Conservation (phyloP, 1,140 invertebrate species). For the Procambarus clarkii region DNA sequence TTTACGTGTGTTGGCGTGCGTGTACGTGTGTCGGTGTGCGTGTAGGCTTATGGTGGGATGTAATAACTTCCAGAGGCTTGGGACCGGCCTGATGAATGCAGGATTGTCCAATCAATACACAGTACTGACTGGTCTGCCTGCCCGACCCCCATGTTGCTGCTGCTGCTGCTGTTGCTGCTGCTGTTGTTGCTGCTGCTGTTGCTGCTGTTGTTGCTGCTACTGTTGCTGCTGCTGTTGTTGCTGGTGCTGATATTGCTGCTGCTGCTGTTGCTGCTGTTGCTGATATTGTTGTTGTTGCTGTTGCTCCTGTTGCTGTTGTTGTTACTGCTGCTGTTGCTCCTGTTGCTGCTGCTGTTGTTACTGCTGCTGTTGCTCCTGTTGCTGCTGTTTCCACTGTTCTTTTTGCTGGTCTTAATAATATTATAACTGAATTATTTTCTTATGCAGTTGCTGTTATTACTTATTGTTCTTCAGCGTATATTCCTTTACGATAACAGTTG, state of each 20-base stretch:
- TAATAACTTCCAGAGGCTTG: not conserved
- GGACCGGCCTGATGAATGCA: not conserved
- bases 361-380: not conserved
- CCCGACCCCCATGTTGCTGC: not conserved
- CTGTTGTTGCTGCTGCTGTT: not conserved
- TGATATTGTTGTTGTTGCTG: not conserved
- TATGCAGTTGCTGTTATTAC: no score
- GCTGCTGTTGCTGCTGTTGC: not conserved
- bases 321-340: not conserved
- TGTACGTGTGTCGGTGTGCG: not conserved
- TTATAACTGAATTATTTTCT: no score
- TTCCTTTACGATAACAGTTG: no score
- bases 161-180: not conserved
- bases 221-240: not conserved
- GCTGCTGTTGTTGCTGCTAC: not conserved
- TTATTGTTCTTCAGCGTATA: no score
- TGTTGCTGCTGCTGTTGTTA: not conserved
- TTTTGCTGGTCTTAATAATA: no score
- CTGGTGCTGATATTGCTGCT: not conserved
- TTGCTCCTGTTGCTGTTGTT: not conserved
- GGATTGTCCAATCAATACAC: constrained; percentile 14
- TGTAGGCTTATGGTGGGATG: not conserved
- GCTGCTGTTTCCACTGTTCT: not conserved
- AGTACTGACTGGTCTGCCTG: not conserved
- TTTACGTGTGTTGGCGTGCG: not conserved